Evolutionary conservation across 2,888 invertebrate species (phyloP).

Genomic region (Drosophila putrida): DNA sequence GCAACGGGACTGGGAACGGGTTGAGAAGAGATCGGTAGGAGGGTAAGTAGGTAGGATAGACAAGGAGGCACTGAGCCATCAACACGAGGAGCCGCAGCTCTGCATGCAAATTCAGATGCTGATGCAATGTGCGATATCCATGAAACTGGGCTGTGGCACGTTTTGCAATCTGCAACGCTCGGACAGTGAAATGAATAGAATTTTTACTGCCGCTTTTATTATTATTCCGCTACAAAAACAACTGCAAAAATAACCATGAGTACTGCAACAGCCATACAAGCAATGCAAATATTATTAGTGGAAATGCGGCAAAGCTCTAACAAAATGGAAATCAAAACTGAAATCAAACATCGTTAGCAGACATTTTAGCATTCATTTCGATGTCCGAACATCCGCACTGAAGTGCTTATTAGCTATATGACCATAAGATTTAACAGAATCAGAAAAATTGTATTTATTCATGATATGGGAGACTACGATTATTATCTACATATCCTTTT

Average conservation of each 20-base stretch:
- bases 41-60: not conserved
- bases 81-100: constrained; percentile 51
- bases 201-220: constrained; percentile 77
- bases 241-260: constrained; percentile 40
- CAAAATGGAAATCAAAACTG: constrained; percentile 61
- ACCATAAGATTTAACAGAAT: constrained; percentile 16
- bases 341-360: constrained; percentile 72
- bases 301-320: constrained; percentile 43
- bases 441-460: no score
- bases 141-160: constrained; percentile 59
- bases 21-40: not conserved
- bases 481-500: no score
- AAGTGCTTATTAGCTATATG: constrained; percentile 36
- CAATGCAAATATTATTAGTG: constrained; percentile 75
- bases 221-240: constrained; percentile 61
- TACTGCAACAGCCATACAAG: constrained; percentile 16
- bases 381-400: constrained; percentile 1
- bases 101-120: constrained; percentile 67
- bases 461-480: no score
- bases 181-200: constrained; percentile 81
- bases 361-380: constrained; percentile 43
- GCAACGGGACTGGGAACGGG: not conserved
- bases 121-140: constrained; percentile 43
- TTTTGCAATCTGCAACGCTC: constrained; percentile 78
- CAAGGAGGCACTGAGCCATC: constrained; percentile 38